Evolutionary conservation across 2,113 vertebrate species (phyloP).

Genomic region (Albula glossodonta): DNA sequence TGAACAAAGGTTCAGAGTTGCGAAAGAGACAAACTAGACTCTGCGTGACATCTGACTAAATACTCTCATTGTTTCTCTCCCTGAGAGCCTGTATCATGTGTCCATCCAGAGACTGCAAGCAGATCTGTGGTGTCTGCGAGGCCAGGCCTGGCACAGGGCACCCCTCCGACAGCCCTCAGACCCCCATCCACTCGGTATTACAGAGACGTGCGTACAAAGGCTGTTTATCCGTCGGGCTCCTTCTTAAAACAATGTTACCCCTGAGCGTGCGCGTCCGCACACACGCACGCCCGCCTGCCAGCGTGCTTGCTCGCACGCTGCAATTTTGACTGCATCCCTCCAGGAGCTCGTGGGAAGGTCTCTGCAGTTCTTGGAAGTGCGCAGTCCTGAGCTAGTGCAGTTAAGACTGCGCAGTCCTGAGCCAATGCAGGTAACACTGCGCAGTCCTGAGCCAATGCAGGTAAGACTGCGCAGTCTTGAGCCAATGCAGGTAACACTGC

Average conservation of each 20-base stretch:
- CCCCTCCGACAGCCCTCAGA: conserved; percentile 44
- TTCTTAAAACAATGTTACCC: conserved; percentile 61
- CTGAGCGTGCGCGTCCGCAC: conserved; percentile 47
- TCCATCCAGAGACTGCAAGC: conserved; percentile 37
- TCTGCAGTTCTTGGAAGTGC: neutral
- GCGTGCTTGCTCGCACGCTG: too few species aligned
- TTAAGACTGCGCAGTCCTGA: too few species aligned
- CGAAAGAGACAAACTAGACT: conserved; percentile 72
- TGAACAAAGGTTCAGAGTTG: conserved; percentile 70
- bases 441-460: too few species aligned
- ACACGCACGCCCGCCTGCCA: too few species aligned
- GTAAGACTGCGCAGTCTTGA: too few species aligned
- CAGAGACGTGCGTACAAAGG: conserved; percentile 48
- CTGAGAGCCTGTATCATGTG: conserved; percentile 73
- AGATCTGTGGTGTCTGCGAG: conserved; percentile 43
- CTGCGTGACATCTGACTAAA: conserved; percentile 75
- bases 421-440: too few species aligned
- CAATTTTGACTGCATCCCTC: too few species aligned
- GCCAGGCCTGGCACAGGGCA: conserved; percentile 54
- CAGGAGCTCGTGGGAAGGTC: conserved; percentile 41
- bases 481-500: too few species aligned
- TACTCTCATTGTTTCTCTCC: conserved; percentile 75
- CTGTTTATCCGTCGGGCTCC: conserved; percentile 53
- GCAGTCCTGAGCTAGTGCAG: too few species aligned
- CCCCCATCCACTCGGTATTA: conserved; percentile 39